These are phyloP conservation scores for Pantherophis vulpinus DNA, from an alignment of 2,797 vertebrate species.

Conservation along the genomic window DNA sequence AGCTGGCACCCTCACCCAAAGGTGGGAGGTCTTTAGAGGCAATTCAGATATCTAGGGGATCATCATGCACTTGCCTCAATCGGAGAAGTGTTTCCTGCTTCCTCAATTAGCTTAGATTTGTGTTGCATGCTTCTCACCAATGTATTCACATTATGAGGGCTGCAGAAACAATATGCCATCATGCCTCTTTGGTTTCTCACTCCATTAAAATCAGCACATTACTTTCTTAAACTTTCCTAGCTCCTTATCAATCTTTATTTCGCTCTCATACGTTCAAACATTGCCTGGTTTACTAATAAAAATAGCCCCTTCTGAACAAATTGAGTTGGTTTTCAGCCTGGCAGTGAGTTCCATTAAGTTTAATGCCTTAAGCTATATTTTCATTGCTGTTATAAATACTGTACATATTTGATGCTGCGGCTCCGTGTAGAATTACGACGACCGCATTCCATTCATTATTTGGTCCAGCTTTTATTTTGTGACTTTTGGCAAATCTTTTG, in stretches of 20 bases:
- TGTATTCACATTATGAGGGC: conserved; percentile 51
- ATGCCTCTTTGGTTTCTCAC: conserved; percentile 42
- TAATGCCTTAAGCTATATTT: conserved; percentile 35
- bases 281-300: background rate
- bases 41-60: conserved; percentile 36
- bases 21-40: conserved; percentile 29
- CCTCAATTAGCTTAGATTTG: conserved; percentile 66
- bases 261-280: conserved; percentile 10
- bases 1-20: conserved; percentile 7
- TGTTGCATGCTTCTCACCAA: conserved; percentile 55
- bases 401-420: conserved; percentile 15
- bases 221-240: conserved; percentile 17
- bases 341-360: conserved; percentile 8
- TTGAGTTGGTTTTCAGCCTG: conserved; percentile 16
- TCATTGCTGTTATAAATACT: conserved; percentile 30
- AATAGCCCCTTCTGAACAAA: conserved; percentile 2
- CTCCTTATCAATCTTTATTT: conserved; percentile 27
- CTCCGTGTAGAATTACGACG: background rate
- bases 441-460: background rate
- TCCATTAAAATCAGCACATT: conserved; percentile 25
- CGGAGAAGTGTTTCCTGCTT: conserved; percentile 51
- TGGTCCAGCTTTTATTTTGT: background rate
- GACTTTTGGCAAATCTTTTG: background rate
- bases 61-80: conserved; percentile 51
- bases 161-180: conserved; percentile 41